Base-by-base conservation (phyloP, 35 echinoderm and acorn worm genomes). In the Patiria miniata region DNA sequence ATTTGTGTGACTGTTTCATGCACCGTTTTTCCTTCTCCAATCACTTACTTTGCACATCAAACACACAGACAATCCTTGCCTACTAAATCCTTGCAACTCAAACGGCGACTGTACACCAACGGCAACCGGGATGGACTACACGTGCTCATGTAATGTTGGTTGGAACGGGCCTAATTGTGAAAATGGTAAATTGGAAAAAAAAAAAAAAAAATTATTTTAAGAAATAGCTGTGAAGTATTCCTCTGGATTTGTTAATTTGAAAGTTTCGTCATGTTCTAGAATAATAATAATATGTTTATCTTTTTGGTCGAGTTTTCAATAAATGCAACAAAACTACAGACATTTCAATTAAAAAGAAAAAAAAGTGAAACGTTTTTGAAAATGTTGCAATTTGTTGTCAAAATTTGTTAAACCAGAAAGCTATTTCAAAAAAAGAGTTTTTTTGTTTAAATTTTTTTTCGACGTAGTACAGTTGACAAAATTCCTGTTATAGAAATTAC, bases 111-210 rank as follows among this genome's bases (percentile, higher is more conserved):
- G 94, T 76, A 90, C 53, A 26, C 69, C 65, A 19, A 40, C 82
- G 5, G 36, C 61, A 5, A 79, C 87, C 21, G 89, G 54, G 37
- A 34, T 42, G 39, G 52, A 60, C 21, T 97, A 79, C 52, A 82
- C 78, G 55, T 97, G 94, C 44, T 61, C 82, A 36, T 97, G 94
- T 87, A 53, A 40, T 38, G 10, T 36, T 39, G 94, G 94, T 26
- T 97, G 87, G 91, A 87, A 90, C 83, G 94, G 94, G 21, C 5
- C 38, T 36, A 87, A 73, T 18, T 95, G 93, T 73, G 80, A 91
- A 26, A 85, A 85, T 83, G 89, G 93, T 95, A 95, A 95, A 68
- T 85, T 55, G 32, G 7, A n/a, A 18, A 22, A 28, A 54, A 79
- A 1, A 1, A 44, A 65, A 5, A n/a, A n/a, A n/a, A n/a, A n/a